These are phyloP conservation scores for Puffinus mauretanicus DNA, from an alignment of 2,113 vertebrate species.

Conservation along the genomic window DNA sequence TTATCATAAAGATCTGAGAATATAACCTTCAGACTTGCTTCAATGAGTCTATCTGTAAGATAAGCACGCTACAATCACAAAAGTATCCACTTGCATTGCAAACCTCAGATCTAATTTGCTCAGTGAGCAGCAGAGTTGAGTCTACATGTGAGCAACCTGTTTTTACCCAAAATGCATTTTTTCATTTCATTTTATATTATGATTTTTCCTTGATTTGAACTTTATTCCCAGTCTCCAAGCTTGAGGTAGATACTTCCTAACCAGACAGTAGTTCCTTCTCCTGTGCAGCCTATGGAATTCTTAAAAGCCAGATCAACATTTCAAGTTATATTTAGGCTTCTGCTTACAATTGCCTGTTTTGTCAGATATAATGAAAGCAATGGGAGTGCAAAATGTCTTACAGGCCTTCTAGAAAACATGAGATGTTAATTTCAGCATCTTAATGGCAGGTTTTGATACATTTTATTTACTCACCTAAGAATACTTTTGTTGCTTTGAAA, in stretches of 20 bases:
- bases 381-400: neutral
- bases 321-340: neutral
- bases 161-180: neutral
- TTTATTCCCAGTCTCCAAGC: neutral
- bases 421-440: neutral
- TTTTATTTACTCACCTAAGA: neutral
- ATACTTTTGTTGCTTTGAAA: neutral
- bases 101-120: neutral
- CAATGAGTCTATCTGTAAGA: neutral
- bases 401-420: neutral
- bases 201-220: neutral
- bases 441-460: neutral
- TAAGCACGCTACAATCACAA: neutral
- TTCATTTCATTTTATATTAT: neutral
- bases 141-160: neutral
- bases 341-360: neutral
- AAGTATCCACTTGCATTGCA: neutral
- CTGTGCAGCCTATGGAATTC: neutral
- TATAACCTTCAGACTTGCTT: neutral
- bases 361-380: neutral
- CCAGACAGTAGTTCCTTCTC: neutral
- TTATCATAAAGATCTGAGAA: neutral
- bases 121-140: neutral
- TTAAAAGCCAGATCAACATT: neutral
- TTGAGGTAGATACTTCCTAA: neutral